Percentiles rank a stretch among this genome's conserved stretches.
Evolutionary conservation across 2,888 invertebrate genomes (phyloP).

Genomic region (Myathropa florea): DNA sequence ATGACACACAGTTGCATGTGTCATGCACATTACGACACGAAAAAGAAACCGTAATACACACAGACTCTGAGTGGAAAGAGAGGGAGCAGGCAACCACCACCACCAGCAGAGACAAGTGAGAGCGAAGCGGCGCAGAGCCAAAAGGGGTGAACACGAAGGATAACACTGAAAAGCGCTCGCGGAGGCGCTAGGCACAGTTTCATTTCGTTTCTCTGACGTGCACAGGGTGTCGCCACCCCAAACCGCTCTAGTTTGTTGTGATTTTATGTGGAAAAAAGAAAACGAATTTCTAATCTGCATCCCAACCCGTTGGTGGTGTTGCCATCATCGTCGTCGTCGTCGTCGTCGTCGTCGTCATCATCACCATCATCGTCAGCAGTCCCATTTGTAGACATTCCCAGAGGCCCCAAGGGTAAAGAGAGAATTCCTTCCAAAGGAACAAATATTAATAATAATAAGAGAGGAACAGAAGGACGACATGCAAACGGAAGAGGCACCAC

Average conservation of each 20-base stretch:
- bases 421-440: constrained; percentile 44
- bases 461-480: constrained; percentile 45
- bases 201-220: constrained; percentile 37
- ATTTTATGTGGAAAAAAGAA: constrained; percentile 8
- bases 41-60: constrained; percentile 13
- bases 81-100: constrained; percentile 21
- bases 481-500: constrained; percentile 34
- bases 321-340: constrained; percentile 9
- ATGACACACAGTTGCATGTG: constrained; percentile 67
- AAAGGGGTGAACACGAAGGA: constrained; percentile 39
- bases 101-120: constrained; percentile 36
- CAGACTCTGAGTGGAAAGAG: constrained; percentile 54
- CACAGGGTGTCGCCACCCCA: not conserved
- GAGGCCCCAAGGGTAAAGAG: constrained; percentile 7
- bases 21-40: constrained; percentile 64
- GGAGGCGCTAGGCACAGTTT: constrained; percentile 49
- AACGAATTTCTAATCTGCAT: constrained; percentile 45
- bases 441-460: constrained; percentile 59
- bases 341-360: constrained; percentile 16
- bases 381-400: constrained; percentile 42
- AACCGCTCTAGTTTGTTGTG: constrained; percentile 57
- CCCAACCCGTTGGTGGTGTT: constrained; percentile 29
- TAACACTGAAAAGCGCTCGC: constrained; percentile 26
- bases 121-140: not conserved
- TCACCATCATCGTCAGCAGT: constrained; percentile 13